Evolutionary conservation across 2,888 invertebrate genomes (phyloP).

Genomic region (Tetragonula carbonaria): DNA sequence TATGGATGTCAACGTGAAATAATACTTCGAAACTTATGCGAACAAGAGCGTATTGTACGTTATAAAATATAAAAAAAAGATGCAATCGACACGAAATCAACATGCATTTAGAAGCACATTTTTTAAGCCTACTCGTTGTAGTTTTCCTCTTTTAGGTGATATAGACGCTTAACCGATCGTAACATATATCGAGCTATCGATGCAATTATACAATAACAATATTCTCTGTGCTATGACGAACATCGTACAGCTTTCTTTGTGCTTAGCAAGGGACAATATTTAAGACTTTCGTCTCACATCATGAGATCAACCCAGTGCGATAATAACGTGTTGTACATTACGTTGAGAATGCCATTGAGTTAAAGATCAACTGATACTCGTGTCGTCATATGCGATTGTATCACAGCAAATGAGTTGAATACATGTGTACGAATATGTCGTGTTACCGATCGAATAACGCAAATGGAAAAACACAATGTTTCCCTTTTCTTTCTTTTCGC

Average conservation of each 20-base stretch:
- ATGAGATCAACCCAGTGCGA: slow-evolving; percentile 54
- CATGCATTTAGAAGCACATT: slow-evolving; percentile 23
- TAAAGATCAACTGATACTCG: slow-evolving; percentile 21
- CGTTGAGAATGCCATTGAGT: slow-evolving; percentile 29
- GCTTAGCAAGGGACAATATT: slow-evolving; percentile 36
- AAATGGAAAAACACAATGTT: slow-evolving; percentile 28
- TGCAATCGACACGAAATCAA: slow-evolving; percentile 16
- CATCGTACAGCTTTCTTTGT: slow-evolving; percentile 22
- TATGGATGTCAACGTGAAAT: slow-evolving; percentile 9
- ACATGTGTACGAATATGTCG: slow-evolving; percentile 15
- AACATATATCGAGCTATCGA: slow-evolving; percentile 14
- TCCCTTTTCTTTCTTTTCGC: neutral
- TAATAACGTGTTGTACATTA: slow-evolving; percentile 23
- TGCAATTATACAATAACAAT: slow-evolving; percentile 44
- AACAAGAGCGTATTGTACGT: neutral
- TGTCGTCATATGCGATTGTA: slow-evolving; percentile 36
- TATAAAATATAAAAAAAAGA: slow-evolving; percentile 1
- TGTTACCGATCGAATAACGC: slow-evolving; percentile 11
- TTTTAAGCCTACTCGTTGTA: slow-evolving; percentile 55
- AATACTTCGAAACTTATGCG: slow-evolving; percentile 32
- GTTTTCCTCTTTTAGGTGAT: too few species aligned
- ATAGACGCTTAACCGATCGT: slow-evolving; percentile 1
- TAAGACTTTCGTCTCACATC: slow-evolving; percentile 12
- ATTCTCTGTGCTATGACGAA: slow-evolving; percentile 16
- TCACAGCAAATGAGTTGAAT: slow-evolving; percentile 60